These are phyloP conservation scores for Adelges cooleyi DNA, from an alignment of 1,140 invertebrate genomes.

Conservation along the genomic window DNA sequence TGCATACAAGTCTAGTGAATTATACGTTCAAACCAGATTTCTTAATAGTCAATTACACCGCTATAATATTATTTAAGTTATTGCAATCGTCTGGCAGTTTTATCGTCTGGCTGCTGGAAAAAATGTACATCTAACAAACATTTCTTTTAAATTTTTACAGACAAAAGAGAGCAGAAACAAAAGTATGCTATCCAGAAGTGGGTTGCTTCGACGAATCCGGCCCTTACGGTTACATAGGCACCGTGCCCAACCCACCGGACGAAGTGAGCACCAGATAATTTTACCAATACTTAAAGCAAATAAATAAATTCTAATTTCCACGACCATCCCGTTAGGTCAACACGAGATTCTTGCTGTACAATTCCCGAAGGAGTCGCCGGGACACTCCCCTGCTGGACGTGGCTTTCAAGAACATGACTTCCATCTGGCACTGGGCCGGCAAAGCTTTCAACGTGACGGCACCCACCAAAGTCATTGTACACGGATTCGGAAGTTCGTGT, in stretches of 20 bases:
- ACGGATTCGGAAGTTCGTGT: conserved; percentile 86
- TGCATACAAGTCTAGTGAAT: no score
- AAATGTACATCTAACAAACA: no score
- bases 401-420: conserved; percentile 53
- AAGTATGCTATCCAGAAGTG: conserved; percentile 80
- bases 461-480: conserved; percentile 66
- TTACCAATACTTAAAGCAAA: no score
- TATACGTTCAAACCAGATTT: no score
- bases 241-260: conserved; percentile 74
- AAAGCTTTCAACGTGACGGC: conserved; percentile 49
- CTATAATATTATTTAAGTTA: no score
- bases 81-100: no score
- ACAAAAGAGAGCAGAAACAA: conserved; percentile 52
- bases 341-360: conserved; percentile 52
- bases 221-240: conserved; percentile 81
- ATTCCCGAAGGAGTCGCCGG: conserved; percentile 41
- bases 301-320: no score
- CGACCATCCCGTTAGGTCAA: conserved; percentile 9
- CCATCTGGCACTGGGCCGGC: conserved; percentile 48
- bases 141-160: conserved; percentile 32
- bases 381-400: conserved; percentile 53
- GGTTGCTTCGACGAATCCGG: conserved; percentile 87
- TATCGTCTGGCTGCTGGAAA: no score
- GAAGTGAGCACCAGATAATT: no score
- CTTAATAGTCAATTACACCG: no score